Evolutionary conservation across 2,888 invertebrate species (phyloP).

Genomic region (Rhagonycha lutea): DNA sequence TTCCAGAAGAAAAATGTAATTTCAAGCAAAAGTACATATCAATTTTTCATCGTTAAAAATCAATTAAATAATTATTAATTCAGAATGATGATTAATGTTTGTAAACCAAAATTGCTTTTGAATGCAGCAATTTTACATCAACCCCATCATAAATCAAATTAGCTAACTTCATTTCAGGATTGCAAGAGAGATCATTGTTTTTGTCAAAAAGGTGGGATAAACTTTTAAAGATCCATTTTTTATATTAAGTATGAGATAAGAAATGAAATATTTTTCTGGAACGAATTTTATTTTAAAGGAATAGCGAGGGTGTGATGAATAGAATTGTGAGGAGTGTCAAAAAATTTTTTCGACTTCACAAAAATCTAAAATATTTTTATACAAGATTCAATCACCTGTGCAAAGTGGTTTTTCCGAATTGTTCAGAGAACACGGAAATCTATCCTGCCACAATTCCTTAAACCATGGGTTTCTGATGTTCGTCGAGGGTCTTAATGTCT

Average conservation of each 20-base stretch:
- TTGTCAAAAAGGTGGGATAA: not conserved
- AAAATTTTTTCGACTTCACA: no score
- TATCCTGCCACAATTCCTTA: constrained; percentile 76
- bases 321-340: no score
- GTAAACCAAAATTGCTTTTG: not conserved
- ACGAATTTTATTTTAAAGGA: not conserved
- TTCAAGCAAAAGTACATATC: not conserved
- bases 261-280: not conserved
- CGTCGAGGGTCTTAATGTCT: constrained; percentile 64
- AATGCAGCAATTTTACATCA: not conserved
- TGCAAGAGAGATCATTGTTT: not conserved
- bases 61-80: not conserved
- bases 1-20: not conserved
- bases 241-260: not conserved
- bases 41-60: not conserved
- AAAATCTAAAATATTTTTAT: no score
- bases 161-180: not conserved
- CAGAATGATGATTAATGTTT: not conserved
- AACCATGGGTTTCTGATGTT: constrained; percentile 76
- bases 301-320: not conserved
- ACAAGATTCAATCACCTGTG: not conserved
- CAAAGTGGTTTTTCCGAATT: constrained; percentile 7
- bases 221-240: not conserved
- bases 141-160: not conserved
- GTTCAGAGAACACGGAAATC: constrained; percentile 64